Conservation (phyloP, 1,140 invertebrate species). For the Hesperophylax magnus region DNA sequence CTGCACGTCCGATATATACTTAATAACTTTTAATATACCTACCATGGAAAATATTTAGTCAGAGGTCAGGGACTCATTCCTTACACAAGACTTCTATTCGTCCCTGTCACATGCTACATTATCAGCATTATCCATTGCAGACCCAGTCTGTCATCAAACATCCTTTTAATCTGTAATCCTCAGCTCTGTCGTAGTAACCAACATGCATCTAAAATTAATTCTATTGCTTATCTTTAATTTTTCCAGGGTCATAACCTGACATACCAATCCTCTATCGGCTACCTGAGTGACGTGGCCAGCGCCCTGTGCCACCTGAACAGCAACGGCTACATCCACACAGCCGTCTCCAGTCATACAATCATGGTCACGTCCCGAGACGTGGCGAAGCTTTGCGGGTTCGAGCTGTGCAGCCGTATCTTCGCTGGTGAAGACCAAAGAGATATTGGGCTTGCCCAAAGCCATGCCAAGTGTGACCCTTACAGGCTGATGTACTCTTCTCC, state of each 20-base stretch:
- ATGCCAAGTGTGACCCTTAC: slow-evolving; percentile 31
- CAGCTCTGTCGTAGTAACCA: too few relatives aligned
- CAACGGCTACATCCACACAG: slow-evolving; percentile 66
- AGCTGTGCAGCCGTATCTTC: slow-evolving; percentile 60
- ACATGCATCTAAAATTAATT: too few relatives aligned
- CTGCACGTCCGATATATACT: too few relatives aligned
- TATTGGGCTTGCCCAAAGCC: slow-evolving; percentile 32
- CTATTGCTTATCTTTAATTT: neutral
- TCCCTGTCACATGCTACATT: too few relatives aligned
- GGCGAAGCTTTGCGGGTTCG: slow-evolving; percentile 65
- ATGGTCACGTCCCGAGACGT: slow-evolving; percentile 64
- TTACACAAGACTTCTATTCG: too few relatives aligned
- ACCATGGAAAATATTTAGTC: too few relatives aligned
- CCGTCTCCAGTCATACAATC: slow-evolving; percentile 62
- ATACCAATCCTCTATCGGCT: slow-evolving; percentile 62
- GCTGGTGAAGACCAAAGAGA: neutral
- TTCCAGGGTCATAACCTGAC: slow-evolving; percentile 64
- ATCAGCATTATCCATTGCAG: too few relatives aligned
- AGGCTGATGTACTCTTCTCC: slow-evolving; percentile 42
- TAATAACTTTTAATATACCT: too few relatives aligned
- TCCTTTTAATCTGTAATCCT: too few relatives aligned
- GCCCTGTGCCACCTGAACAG: slow-evolving; percentile 65
- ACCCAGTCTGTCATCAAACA: too few relatives aligned
- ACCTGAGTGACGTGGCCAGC: slow-evolving; percentile 63
- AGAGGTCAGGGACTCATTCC: too few relatives aligned